Conservation (phyloP, 2,113 vertebrate species). For the Gavia stellata region DNA sequence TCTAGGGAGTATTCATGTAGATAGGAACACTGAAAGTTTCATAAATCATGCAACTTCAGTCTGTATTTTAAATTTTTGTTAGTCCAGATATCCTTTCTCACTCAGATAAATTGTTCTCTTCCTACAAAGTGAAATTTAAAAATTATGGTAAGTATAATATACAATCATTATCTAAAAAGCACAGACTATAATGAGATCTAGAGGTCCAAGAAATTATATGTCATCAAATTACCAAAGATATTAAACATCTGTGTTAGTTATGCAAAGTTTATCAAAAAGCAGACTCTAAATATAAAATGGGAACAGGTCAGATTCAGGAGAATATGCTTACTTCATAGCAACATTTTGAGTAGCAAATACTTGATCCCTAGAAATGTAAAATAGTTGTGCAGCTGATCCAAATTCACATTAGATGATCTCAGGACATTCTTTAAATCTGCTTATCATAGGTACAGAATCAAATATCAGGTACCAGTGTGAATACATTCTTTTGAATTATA, state of each 20-base stretch:
- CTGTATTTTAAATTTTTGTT: background rate
- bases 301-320: background rate
- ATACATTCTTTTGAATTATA: background rate
- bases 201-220: background rate
- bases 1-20: background rate
- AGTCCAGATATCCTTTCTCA: background rate
- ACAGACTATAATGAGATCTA: background rate
- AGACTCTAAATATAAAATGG: background rate
- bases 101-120: background rate
- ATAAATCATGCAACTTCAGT: background rate
- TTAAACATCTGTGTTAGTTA: slow-evolving; percentile 24
- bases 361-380: background rate
- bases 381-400: background rate
- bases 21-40: background rate
- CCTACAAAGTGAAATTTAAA: background rate
- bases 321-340: background rate
- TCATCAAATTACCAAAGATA: background rate
- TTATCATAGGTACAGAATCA: background rate
- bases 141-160: background rate
- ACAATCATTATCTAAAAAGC: background rate
- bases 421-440: background rate
- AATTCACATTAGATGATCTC: background rate
- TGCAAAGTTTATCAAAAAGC: background rate
- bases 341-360: background rate
- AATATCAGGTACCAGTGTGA: background rate